Conservation (phyloP, 1,140 invertebrate genomes). For the Schlechtendalia chinensis region DNA sequence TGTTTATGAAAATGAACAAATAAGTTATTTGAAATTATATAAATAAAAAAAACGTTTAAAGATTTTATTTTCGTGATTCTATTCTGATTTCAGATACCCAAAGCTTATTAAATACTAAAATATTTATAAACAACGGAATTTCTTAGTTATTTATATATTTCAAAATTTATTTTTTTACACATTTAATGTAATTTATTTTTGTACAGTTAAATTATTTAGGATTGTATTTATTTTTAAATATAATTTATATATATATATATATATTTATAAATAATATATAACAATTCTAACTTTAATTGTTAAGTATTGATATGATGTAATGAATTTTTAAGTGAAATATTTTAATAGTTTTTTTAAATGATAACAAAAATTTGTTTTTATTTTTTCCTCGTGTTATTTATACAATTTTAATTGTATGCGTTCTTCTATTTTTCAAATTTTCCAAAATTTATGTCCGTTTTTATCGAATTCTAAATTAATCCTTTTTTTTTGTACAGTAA, state of each 20-base stretch:
- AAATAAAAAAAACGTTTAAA: too few relatives aligned
- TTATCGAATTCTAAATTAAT: too few relatives aligned
- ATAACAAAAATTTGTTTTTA: background rate
- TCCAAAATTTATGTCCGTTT: too few relatives aligned
- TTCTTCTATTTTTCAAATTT: too few relatives aligned
- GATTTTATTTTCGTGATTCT: too few relatives aligned
- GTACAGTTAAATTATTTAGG: conserved; percentile 2
- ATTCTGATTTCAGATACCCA: too few relatives aligned
- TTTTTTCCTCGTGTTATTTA: too few relatives aligned
- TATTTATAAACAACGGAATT: background rate
- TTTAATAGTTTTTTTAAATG: conserved; percentile 2
- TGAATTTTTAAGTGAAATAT: conserved; percentile 15
- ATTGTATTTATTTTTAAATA: conserved; percentile 16
- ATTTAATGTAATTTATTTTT: conserved; percentile 28
- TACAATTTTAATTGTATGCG: too few relatives aligned
- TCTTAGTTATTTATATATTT: background rate
- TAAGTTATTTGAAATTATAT: background rate
- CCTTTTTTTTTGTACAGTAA: too few relatives aligned
- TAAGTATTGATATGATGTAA: conserved; percentile 24
- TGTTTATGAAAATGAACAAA: background rate
- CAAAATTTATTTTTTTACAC: background rate
- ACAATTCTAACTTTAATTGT: conserved; percentile 15
- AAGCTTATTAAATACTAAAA: background rate
- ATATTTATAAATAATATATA: too few relatives aligned
- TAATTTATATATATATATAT: conserved; percentile 8